Evolutionary conservation across 2,888 invertebrate genomes (phyloP).

Genomic region (Hypolimnas misippus): DNA sequence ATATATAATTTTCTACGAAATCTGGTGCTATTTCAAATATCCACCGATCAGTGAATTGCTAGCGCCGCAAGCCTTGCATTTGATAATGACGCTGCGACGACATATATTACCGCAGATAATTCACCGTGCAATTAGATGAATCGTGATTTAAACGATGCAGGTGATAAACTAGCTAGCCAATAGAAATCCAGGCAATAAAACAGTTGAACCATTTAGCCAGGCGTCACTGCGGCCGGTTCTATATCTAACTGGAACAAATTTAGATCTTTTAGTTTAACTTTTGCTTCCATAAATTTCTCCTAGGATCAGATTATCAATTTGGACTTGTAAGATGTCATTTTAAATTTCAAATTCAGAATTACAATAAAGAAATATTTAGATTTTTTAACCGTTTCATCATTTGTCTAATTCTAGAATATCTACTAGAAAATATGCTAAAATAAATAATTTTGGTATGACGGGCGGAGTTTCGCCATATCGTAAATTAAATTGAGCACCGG

Average conservation of each 20-base stretch:
- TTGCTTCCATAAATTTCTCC: constrained; percentile 23
- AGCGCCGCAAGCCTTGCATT: constrained; percentile 61
- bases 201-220: constrained; percentile 54
- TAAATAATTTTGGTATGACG: constrained; percentile 11
- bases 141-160: constrained; percentile 61
- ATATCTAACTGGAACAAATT: constrained; percentile 35
- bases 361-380: background rate
- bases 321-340: constrained; percentile 14
- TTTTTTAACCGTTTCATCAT: background rate
- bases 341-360: background rate
- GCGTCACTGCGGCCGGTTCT: constrained; percentile 42
- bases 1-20: background rate
- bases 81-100: constrained; percentile 76
- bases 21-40: constrained; percentile 25
- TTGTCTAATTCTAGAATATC: background rate
- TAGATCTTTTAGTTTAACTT: constrained; percentile 26
- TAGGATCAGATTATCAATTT: constrained; percentile 11
- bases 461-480: constrained; percentile 25
- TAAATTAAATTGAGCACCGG: constrained; percentile 20
- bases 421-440: constrained; percentile 1
- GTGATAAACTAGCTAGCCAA: constrained; percentile 54
- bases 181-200: constrained; percentile 53
- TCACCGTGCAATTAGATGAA: constrained; percentile 73
- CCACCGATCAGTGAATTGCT: constrained; percentile 56
- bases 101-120: constrained; percentile 78